Evolutionary conservation across 2,113 vertebrate species (phyloP), one percentile per base, ranked within the genome.

Genomic region (Zosterops japonicus): DNA sequence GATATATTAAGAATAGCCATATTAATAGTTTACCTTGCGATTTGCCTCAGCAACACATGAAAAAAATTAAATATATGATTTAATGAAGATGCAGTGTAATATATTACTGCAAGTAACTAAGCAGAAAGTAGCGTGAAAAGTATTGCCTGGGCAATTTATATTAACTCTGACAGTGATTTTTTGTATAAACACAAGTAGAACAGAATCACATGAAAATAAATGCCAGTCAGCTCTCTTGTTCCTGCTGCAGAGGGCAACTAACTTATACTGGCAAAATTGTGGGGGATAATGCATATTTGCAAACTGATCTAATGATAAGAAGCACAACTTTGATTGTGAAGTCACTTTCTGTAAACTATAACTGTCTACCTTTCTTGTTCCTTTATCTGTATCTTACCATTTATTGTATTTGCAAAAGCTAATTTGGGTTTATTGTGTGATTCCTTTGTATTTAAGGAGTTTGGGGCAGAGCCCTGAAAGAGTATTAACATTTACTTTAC

Each of bases 401-500:
- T 96, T 97, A 91, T 95, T 98, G 96, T 97, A 97, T 97, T 97
- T 97, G 96, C 97, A 97, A 98, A 97, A 97, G 96, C 93, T 97
- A 97, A 95, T 97, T 97, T 97, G 98, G 98, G 97, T 98, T 99
- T 98, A 98, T 98, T 97, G 98, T 98, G 98, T 98, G 98, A 98
- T 98, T 98, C 98, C 98, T 99, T 98, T 98, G 98, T 98, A 98
- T 98, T 98, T 98, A 98, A 98, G 98, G 97, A 98, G 98, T 98
- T 98, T 98, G 98, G 98, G 99, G 98, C 99, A 98, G 98, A 98
- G 99, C 99, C 98, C 98, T 98, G 92, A 98, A 98, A 97, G 92
- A 96, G 94, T 97, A 91, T 96, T 97, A 97, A 97, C 94, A 96
- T 95, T 97, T 95, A 93, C 92, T 97, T 98, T 94, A 92, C 93